A percentile compares a stretch with the other conserved stretches of the same genome.
These are phyloP conservation scores for Plebejus anna DNA, from an alignment of 2,888 invertebrate species.

Conservation along the genomic window DNA sequence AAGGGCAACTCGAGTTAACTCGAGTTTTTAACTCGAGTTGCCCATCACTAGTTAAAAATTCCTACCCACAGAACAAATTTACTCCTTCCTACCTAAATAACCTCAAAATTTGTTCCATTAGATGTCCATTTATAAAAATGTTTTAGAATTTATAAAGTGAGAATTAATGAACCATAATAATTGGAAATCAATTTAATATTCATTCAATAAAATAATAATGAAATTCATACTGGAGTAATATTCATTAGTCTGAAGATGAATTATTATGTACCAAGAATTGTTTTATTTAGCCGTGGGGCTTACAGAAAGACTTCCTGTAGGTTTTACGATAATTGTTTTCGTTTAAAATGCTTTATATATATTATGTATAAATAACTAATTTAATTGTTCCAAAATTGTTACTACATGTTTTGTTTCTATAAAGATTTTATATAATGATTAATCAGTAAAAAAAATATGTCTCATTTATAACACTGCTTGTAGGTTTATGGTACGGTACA, in stretches of 20 bases:
- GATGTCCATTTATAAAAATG: too few species aligned
- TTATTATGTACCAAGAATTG: slow-evolving; percentile 1
- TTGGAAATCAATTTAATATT: background rate
- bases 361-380: background rate
- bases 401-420: background rate
- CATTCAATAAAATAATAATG: background rate
- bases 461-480: background rate
- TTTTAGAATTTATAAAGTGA: background rate
- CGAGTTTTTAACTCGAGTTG: too few species aligned
- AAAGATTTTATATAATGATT: background rate
- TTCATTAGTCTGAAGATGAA: background rate
- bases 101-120: background rate
- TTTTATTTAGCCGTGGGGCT: background rate
- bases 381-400: background rate
- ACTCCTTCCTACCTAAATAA: background rate
- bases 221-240: background rate
- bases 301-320: slow-evolving; percentile 1
- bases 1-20: too few species aligned
- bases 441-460: too few species aligned
- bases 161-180: background rate
- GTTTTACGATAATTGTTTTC: background rate
- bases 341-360: background rate
- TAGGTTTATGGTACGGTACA: slow-evolving; percentile 32
- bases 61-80: too few species aligned
- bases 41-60: too few species aligned